Percentiles rank a stretch among this genome's conserved stretches.
phyloP scores from a whole-genome alignment of 2,113 vertebrate genomes.

The Tonatia bakeri region DNA sequence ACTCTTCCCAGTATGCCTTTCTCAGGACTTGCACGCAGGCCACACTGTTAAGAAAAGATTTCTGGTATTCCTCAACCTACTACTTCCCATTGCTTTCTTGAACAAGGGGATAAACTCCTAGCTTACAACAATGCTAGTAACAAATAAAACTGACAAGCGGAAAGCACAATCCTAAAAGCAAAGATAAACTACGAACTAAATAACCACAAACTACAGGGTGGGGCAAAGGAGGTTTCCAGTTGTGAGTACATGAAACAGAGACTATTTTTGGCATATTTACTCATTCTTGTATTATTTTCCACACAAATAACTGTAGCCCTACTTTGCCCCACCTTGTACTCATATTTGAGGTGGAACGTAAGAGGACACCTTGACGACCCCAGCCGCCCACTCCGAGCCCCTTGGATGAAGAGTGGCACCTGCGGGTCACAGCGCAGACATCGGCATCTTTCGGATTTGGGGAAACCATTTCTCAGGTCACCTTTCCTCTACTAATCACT shows the following conservation, averaged over 20 bases:
- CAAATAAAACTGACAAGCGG: not conserved
- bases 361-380: not conserved
- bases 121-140: not conserved
- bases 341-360: not conserved
- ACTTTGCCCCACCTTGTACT: not conserved
- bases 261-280: not conserved
- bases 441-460: not conserved
- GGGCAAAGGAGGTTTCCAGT: not conserved
- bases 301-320: not conserved
- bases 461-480: not conserved
- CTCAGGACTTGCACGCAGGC: conserved; percentile 10
- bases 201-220: not conserved
- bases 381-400: not conserved
- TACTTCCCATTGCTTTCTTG: not conserved
- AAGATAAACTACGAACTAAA: conserved; percentile 1
- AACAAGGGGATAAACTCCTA: conserved; percentile 8
- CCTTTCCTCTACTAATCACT: not conserved
- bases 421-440: not conserved
- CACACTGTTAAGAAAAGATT: conserved; percentile 20
- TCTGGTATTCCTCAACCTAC: not conserved
- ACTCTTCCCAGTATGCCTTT: conserved; percentile 31
- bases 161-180: conserved; percentile 30
- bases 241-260: too few relatives aligned
- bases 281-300: not conserved
- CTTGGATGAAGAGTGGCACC: not conserved